These are phyloP conservation scores for Idaea biselata DNA, from an alignment of 2,888 invertebrate species.

Conservation along the genomic window DNA sequence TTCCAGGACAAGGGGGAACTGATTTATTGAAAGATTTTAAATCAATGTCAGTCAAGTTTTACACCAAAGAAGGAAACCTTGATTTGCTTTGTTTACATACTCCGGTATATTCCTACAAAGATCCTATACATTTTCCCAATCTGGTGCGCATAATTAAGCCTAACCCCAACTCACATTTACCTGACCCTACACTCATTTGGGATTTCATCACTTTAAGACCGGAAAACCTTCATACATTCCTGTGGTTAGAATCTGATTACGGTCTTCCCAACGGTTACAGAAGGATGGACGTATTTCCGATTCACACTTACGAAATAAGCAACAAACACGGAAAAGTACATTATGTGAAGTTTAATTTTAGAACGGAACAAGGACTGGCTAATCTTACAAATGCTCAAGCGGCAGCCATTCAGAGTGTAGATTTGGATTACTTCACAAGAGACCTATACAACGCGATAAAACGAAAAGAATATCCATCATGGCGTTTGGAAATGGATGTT, in stretches of 20 bases:
- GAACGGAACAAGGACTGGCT: slow-evolving; percentile 92
- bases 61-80: slow-evolving; percentile 93
- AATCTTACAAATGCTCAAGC: slow-evolving; percentile 85
- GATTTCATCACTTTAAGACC: slow-evolving; percentile 91
- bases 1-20: slow-evolving; percentile 90
- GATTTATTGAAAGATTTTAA: slow-evolving; percentile 91
- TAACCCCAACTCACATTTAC: slow-evolving; percentile 91
- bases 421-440: slow-evolving; percentile 91
- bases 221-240: slow-evolving; percentile 87
- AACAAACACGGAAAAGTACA: slow-evolving; percentile 85
- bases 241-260: slow-evolving; percentile 90
- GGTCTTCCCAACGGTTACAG: slow-evolving; percentile 94
- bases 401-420: slow-evolving; percentile 80
- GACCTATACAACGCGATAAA: slow-evolving; percentile 93
- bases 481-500: slow-evolving; percentile 21
- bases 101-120: slow-evolving; percentile 92
- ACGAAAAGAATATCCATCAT: slow-evolving; percentile 64
- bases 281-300: slow-evolving; percentile 94
- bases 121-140: slow-evolving; percentile 90
- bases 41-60: slow-evolving; percentile 94
- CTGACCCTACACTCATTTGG: slow-evolving; percentile 92
- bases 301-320: slow-evolving; percentile 93
- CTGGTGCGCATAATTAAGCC: slow-evolving; percentile 94
- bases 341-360: slow-evolving; percentile 94
- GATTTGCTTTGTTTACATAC: slow-evolving; percentile 92